Base-by-base conservation (phyloP, 37 sponge, comb jelly and placozoan genomes). In the Diacarnus erythraeanus region DNA sequence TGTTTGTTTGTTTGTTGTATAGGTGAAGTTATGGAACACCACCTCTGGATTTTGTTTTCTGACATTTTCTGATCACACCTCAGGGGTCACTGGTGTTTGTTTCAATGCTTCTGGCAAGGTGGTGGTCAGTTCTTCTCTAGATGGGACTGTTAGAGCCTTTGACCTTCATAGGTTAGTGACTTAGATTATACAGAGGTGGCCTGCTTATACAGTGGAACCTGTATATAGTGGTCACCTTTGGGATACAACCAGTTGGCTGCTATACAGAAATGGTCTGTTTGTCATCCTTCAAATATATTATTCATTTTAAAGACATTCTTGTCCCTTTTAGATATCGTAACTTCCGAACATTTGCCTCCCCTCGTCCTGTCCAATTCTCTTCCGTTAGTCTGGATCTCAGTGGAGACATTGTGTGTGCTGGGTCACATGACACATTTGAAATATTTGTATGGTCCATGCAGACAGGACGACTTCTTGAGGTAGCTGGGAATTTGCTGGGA, bases 11-110 rank as follows among this genome's bases (percentile, higher is more conserved):
- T 54, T 10, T 71, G 17, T 20, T 6, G 38, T 39, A 9, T 72
- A 94, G 95, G 93, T 98, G 25, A 98, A 98, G 78, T 78, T 98
- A 9, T 98, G 99, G 99, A 94, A 88, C 76, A 91, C 94, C 0
- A 64, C 64, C 31, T 82, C 91, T 67, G 93, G 99, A 18, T 95
- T 98, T 82, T 98, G 99, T 77, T 95, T 88, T 83, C 87, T 93
- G 21, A 98, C 99, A 0, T 98, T 98, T 40, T 47, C 73, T n/a
- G 96, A 98, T 63, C 99, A 98, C 89, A 87, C 92, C 21, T 86
- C 87, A 2, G 85, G 86, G 33, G 94, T 98, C 33, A 86, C 96
- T 22, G 88, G 83, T 8, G 88, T 95, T 6, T 30, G 63, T 59
- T 98, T 93, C 65, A 86, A 59, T 30, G 30, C 78, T 25, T 60